These are phyloP conservation scores for Temnothorax longispinosus DNA, from an alignment of 1,140 invertebrate genomes.

Conservation along the genomic window DNA sequence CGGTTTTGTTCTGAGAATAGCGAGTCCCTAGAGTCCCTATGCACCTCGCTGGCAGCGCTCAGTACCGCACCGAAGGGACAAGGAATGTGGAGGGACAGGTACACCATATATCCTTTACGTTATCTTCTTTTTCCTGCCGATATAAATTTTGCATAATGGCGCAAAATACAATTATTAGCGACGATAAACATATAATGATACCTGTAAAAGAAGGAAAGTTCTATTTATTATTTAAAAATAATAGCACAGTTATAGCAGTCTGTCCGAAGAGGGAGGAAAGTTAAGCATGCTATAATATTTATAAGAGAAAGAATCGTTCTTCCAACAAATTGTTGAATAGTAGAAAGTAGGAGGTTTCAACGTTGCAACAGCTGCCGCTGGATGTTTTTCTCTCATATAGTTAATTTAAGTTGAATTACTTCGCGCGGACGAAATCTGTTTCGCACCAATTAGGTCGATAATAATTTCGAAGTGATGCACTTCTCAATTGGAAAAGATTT, in stretches of 20 bases:
- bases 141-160: neutral
- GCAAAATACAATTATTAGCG: neutral
- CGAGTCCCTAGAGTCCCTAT: slow-evolving; percentile 85
- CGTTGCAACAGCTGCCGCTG: slow-evolving; percentile 61
- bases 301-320: slow-evolving; percentile 68
- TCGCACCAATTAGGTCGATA: neutral
- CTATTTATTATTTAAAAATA: neutral
- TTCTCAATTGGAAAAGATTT: neutral
- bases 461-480: neutral
- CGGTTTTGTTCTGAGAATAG: slow-evolving; percentile 85
- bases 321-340: slow-evolving; percentile 47
- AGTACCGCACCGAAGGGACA: slow-evolving; percentile 85
- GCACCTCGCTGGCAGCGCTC: slow-evolving; percentile 85
- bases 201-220: neutral
- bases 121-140: slow-evolving; percentile 52
- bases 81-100: slow-evolving; percentile 88
- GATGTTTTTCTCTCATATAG: slow-evolving; percentile 17
- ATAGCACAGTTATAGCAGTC: neutral
- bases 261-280: neutral
- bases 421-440: slow-evolving; percentile 68
- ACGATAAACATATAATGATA: slow-evolving; percentile 3
- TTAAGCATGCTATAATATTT: slow-evolving; percentile 12
- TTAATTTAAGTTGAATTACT: slow-evolving; percentile 53
- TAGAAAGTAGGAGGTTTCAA: slow-evolving; percentile 32
- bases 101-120: slow-evolving; percentile 80